phyloP scores from a whole-genome alignment of 1,140 invertebrate genomes.

The Aplysia californica region DNA sequence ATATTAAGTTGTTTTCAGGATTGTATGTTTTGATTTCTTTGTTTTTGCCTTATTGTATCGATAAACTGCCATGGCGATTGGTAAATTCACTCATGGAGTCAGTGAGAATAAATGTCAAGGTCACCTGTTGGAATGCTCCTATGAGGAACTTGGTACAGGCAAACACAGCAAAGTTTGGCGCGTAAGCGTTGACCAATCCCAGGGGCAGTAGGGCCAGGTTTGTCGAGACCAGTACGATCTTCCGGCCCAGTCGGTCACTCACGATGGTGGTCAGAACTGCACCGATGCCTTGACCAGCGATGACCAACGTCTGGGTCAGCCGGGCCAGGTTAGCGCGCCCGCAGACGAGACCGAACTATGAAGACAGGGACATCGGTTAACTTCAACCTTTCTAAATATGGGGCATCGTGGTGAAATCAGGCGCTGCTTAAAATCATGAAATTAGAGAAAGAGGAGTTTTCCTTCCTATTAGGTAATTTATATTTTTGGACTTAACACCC shows the following conservation, averaged over 20 bases:
- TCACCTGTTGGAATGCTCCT: conserved; percentile 38
- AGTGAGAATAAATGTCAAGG: too few species aligned
- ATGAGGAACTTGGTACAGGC: conserved; percentile 27
- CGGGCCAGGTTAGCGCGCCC: conserved; percentile 77
- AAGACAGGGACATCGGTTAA: background rate
- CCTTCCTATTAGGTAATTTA: too few species aligned
- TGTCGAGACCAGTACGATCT: conserved; percentile 30
- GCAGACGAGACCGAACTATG: conserved; percentile 83
- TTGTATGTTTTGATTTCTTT: too few species aligned
- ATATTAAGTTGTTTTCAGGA: too few species aligned
- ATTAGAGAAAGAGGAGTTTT: too few species aligned
- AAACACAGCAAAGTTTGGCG: conserved; percentile 30
- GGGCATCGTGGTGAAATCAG: too few species aligned
- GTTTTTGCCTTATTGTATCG: too few species aligned
- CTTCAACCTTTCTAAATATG: too few species aligned
- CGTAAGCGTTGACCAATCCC: conserved; percentile 22
- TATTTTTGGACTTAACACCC: too few species aligned
- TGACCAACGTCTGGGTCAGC: conserved; percentile 78
- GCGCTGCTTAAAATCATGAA: too few species aligned
- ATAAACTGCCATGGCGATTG: too few species aligned
- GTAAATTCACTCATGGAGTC: too few species aligned
- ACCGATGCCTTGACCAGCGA: conserved; percentile 79
- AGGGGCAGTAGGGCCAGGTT: conserved; percentile 28
- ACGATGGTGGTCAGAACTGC: conserved; percentile 79
- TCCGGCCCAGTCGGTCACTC: conserved; percentile 65